phyloP scores from a whole-genome alignment of 2,113 vertebrate genomes.

The Corythornis vintsioides region DNA sequence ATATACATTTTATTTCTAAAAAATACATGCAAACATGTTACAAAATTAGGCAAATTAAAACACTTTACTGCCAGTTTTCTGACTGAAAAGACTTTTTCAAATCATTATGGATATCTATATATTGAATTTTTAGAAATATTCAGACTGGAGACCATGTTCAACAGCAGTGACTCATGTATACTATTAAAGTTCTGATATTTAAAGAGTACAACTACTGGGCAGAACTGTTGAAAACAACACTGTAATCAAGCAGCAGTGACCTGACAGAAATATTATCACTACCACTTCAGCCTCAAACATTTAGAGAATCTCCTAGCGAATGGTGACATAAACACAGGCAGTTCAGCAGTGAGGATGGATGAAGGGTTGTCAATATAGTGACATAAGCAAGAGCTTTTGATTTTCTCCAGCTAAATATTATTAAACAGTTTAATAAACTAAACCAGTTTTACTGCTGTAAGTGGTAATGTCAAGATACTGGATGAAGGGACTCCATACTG shows the following conservation, averaged over 20 bases:
- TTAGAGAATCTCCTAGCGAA: neutral
- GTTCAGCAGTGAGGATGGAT: neutral
- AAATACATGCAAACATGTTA: neutral
- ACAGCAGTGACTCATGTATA: too few species aligned
- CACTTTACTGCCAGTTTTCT: neutral
- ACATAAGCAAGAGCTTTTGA: slow-evolving; percentile 51
- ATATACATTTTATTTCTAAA: slow-evolving; percentile 7
- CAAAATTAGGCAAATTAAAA: slow-evolving; percentile 2
- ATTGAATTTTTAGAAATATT: neutral
- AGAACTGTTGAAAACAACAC: slow-evolving; percentile 12
- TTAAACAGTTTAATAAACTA: slow-evolving; percentile 43
- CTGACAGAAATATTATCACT: slow-evolving; percentile 45
- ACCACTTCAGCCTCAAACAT: neutral
- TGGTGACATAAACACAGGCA: neutral
- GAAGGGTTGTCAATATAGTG: slow-evolving; percentile 53
- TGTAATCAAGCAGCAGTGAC: slow-evolving; percentile 37
- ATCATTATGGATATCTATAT: neutral
- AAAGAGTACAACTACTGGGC: neutral
- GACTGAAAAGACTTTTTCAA: neutral
- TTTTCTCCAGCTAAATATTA: slow-evolving; percentile 34
- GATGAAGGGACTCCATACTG: neutral
- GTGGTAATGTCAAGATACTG: neutral
- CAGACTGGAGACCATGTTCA: neutral
- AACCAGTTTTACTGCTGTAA: slow-evolving; percentile 31
- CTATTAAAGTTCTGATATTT: neutral